A percentile compares a stretch with the other conserved stretches of the same genome.
Evolutionary conservation across 2,113 vertebrate genomes (phyloP).

Genomic region (Nettapus auritus): DNA sequence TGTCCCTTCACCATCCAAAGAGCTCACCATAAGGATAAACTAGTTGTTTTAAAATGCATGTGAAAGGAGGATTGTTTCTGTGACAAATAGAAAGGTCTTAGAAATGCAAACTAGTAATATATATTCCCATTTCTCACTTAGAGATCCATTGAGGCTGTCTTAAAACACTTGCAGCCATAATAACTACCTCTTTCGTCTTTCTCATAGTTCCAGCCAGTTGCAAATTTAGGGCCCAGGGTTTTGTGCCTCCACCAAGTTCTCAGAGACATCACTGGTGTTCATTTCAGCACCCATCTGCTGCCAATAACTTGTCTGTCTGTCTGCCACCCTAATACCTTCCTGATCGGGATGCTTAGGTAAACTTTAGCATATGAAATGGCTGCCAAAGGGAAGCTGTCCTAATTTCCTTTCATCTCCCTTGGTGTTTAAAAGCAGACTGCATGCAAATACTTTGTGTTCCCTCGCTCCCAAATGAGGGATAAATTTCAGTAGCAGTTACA

Average conservation of each 20-base stretch:
- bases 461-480: neutral
- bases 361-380: neutral
- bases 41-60: neutral
- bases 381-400: neutral
- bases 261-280: neutral
- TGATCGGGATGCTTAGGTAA: neutral
- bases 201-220: neutral
- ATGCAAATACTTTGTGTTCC: neutral
- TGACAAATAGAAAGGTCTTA: neutral
- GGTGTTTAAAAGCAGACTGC: constrained; percentile 10
- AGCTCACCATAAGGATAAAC: neutral
- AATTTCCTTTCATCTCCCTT: constrained; percentile 19
- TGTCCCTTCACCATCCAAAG: neutral
- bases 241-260: neutral
- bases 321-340: neutral
- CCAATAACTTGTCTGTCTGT: neutral
- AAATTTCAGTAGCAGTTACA: neutral
- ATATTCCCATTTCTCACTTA: neutral
- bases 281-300: neutral
- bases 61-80: neutral
- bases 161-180: neutral
- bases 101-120: neutral
- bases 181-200: constrained; percentile 16
- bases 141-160: neutral
- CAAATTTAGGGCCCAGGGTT: neutral